These are phyloP conservation scores for Drosophila phalerata DNA, from an alignment of 2,888 invertebrate genomes.

Conservation along the genomic window DNA sequence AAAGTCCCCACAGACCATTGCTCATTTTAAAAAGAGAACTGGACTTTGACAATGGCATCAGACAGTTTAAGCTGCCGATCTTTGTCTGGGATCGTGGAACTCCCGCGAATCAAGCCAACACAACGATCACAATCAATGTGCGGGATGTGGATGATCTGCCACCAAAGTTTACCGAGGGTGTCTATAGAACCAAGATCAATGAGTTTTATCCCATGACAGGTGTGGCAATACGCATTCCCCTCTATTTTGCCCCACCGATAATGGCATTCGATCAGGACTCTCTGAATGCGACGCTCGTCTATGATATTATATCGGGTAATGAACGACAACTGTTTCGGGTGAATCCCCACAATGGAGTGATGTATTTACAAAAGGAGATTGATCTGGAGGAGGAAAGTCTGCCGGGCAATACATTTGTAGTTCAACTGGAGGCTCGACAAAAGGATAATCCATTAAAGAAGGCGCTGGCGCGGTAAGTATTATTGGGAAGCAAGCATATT, in stretches of 20 bases:
- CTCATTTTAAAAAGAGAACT: slow-evolving; percentile 90
- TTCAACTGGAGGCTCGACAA: slow-evolving; percentile 93
- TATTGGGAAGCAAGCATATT: fast-evolving
- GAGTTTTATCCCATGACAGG: slow-evolving; percentile 93
- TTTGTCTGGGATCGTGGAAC: slow-evolving; percentile 94
- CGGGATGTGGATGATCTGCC: slow-evolving; percentile 93
- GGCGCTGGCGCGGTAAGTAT: slow-evolving; percentile 87
- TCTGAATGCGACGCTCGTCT: slow-evolving; percentile 90
- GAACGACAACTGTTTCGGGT: slow-evolving; percentile 91
- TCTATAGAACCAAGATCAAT: slow-evolving; percentile 92
- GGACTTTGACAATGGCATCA: slow-evolving; percentile 93
- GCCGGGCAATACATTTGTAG: slow-evolving; percentile 90
- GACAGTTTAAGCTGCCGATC: slow-evolving; percentile 90
- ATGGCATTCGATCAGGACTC: slow-evolving; percentile 93
- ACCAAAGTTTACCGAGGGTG: slow-evolving; percentile 92
- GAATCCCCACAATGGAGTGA: slow-evolving; percentile 90
- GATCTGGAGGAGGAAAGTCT: slow-evolving; percentile 92
- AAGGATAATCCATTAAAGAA: slow-evolving; percentile 92
- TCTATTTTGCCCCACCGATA: slow-evolving; percentile 90
- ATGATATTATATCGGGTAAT: slow-evolving; percentile 93
- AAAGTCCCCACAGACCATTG: slow-evolving; percentile 92
- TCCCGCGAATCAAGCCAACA: slow-evolving; percentile 90
- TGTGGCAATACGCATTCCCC: slow-evolving; percentile 89
- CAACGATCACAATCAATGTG: slow-evolving; percentile 90
- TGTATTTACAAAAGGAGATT: slow-evolving; percentile 92